Evolutionary conservation across 2,797 vertebrate species (phyloP).

Genomic region (Glyptemys insculpta): DNA sequence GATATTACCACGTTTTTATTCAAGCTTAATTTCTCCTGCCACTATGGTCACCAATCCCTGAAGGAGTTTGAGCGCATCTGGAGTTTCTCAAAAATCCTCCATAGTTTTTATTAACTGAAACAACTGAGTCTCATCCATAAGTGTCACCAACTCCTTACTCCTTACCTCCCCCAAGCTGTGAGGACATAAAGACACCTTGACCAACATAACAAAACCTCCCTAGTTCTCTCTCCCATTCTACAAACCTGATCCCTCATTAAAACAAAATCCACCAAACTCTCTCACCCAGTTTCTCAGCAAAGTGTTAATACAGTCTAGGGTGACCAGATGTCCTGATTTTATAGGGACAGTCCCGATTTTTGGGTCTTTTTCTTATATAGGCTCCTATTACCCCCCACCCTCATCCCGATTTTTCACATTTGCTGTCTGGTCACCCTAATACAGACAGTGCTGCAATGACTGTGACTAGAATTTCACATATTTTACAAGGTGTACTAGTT

Average conservation of each 20-base stretch:
- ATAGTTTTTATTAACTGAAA: neutral
- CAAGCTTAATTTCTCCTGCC: neutral
- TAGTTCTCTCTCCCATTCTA: neutral
- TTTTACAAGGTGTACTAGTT: accelerated
- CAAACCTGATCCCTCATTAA: neutral
- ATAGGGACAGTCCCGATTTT: no score
- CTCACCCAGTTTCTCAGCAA: accelerated
- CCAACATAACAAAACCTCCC: neutral
- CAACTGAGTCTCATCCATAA: neutral
- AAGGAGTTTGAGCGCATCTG: neutral
- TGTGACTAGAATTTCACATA: accelerated
- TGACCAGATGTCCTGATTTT: no score
- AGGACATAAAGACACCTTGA: neutral
- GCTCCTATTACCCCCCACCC: no score
- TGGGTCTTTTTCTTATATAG: no score
- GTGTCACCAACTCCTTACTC: accelerated
- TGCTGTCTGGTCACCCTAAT: neutral
- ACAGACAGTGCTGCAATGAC: neutral
- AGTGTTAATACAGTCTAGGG: neutral
- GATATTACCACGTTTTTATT: accelerated
- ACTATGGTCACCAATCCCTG: accelerated
- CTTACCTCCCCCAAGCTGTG: neutral
- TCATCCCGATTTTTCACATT: no score
- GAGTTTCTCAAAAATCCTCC: slow-evolving; percentile 28
- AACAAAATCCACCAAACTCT: accelerated